Conservation (phyloP, 2,113 vertebrate species). For the Tor tambroides region DNA sequence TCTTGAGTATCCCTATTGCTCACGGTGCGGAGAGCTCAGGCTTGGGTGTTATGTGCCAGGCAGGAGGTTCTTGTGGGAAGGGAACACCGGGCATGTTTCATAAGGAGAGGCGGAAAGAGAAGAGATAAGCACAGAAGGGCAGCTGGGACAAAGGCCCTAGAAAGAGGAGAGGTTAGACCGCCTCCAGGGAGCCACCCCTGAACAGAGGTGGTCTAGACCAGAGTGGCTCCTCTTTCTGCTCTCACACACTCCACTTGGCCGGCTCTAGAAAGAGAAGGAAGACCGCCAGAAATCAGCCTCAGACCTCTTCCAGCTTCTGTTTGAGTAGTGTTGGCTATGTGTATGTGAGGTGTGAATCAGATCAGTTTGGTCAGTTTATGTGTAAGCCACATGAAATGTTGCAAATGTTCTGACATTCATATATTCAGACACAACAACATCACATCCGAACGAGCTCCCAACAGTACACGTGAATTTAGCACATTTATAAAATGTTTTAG, state of each 20-base stretch:
- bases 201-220: conserved; percentile 71
- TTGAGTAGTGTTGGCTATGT: neutral
- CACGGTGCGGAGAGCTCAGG: neutral
- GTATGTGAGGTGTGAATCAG: conserved; percentile 22
- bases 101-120: conserved; percentile 51
- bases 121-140: conserved; percentile 62
- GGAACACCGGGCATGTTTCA: conserved; percentile 49
- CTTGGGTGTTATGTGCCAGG: conserved; percentile 37
- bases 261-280: conserved; percentile 8
- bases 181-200: conserved; percentile 67
- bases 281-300: conserved; percentile 33
- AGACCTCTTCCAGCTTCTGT: conserved; percentile 16
- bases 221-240: conserved; percentile 63
- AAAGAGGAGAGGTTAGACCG: conserved; percentile 71
- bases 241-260: conserved; percentile 56
- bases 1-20: neutral
- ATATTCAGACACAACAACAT: neutral
- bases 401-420: neutral
- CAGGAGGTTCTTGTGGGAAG: conserved; percentile 40
- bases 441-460: neutral
- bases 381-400: neutral
- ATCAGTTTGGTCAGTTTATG: neutral
- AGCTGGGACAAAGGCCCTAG: conserved; percentile 66
- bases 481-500: neutral
- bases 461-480: neutral